phyloP scores from a whole-genome alignment of 1,140 invertebrate genomes.

The Drosophila nikananu region DNA sequence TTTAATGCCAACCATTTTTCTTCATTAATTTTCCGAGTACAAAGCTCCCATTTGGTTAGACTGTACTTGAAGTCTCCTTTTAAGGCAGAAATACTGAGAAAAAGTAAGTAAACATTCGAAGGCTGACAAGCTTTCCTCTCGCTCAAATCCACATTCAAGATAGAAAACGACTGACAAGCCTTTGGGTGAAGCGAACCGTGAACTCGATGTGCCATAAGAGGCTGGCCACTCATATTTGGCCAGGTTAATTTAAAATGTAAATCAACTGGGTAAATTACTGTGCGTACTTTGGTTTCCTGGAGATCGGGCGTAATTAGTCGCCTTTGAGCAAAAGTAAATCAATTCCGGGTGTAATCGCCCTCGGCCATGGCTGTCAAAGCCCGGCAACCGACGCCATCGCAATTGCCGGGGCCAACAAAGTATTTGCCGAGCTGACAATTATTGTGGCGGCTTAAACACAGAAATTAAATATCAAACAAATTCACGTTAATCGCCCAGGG shows the following conservation, averaged over 20 bases:
- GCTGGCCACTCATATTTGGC: constrained; percentile 56
- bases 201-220: constrained; percentile 30
- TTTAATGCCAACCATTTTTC: neutral
- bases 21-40: neutral
- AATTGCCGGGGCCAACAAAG: constrained; percentile 5
- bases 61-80: neutral
- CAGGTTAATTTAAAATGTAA: constrained; percentile 44
- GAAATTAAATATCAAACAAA: constrained; percentile 66
- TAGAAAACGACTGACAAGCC: constrained; percentile 27
- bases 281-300: constrained; percentile 19
- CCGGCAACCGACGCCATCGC: constrained; percentile 28
- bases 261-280: constrained; percentile 32
- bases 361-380: constrained; percentile 54
- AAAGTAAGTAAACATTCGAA: neutral
- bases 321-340: constrained; percentile 57
- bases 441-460: constrained; percentile 44
- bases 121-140: neutral
- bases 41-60: neutral
- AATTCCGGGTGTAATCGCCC: constrained; percentile 60
- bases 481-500: constrained; percentile 25
- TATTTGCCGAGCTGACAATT: constrained; percentile 52
- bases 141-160: constrained; percentile 35
- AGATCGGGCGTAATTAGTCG: constrained; percentile 38
- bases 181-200: constrained; percentile 43
- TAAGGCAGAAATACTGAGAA: neutral